phyloP scores from a whole-genome alignment of 2,113 vertebrate genomes.

The Pygoscelis antarcticus region DNA sequence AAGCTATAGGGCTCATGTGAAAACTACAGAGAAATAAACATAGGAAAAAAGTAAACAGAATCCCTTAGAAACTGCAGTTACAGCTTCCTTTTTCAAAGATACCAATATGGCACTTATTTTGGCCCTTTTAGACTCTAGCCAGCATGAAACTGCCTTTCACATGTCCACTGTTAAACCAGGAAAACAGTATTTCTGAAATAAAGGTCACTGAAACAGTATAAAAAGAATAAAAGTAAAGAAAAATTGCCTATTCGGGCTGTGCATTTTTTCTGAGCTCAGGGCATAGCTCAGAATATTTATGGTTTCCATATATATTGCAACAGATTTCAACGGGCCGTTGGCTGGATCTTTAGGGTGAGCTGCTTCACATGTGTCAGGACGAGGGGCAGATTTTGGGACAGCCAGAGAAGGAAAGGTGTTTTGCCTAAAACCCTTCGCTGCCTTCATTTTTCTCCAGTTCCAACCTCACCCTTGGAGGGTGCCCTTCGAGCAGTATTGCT shows the following conservation, averaged over 20 bases:
- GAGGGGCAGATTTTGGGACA: neutral
- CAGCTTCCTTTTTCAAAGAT: neutral
- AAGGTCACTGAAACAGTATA: neutral
- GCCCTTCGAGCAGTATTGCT: neutral
- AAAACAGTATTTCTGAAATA: neutral
- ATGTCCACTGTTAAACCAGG: neutral
- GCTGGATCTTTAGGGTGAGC: neutral
- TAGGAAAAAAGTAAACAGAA: neutral
- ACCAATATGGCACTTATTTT: neutral
- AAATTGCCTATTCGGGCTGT: neutral
- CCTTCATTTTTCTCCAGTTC: neutral
- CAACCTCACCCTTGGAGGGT: neutral
- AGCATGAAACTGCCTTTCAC: neutral
- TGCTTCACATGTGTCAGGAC: accelerated
- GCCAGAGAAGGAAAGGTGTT: neutral
- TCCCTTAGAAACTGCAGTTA: neutral
- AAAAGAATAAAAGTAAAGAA: neutral
- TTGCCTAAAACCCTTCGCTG: neutral
- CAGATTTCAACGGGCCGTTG: neutral
- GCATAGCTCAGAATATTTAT: neutral
- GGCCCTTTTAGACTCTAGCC: neutral
- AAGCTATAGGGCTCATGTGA: neutral
- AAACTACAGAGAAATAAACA: neutral
- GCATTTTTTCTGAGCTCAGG: neutral
- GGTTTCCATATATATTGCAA: neutral